Base-by-base conservation (phyloP, 1,140 invertebrate genomes). In the Zophobas atratus region DNA sequence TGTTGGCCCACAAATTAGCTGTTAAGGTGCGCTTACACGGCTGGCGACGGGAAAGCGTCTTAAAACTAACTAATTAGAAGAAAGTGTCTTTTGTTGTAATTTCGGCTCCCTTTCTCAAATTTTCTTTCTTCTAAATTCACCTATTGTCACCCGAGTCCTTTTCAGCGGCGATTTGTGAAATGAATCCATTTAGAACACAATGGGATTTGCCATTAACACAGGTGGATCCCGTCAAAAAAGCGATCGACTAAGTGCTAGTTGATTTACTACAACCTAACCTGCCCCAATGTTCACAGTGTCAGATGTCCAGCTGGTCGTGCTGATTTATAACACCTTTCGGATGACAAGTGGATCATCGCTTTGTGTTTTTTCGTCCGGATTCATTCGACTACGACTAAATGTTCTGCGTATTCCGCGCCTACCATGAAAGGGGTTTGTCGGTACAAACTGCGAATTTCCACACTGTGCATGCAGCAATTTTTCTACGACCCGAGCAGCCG, bases 261-360 rank as follows among this genome's bases (percentile, higher is more conserved):
- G 75, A 77, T 77, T 77, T 77, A 77, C 75, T 71, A 71, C 67
- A 46, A 41, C 53, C 41, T 51, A 70, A 77, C 75, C 75, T 77
- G 51, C 75, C 75, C 63, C 75, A 77, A 77, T 71, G 60, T 77
- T 77, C 75, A 77, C 67, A 70, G 75, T 70, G 75, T 77, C 75
- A 71, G 57, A 70, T 77, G 75, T 71, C 63, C 75, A 77, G 75
- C 75, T 77, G 75, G 4, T 53, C 36, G 32, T 53, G 35, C 41
- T 77, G 75, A 77, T 77, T 77, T 77, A 77, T 71, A 53, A 38
- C 67, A 77, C 6, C 48, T 56, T n/a, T 36, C 49, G 51, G 33
- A 38, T 77, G 75, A 77, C 75, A 77, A 77, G 75, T 77, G 63
- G 75, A 67, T 77, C 75, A 60, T 70, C 63, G 60, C 67, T 70